Evolutionary conservation across 2,888 invertebrate genomes (phyloP), one percentile per base, ranked within the genome.

Genomic region (Papilio demoleus): DNA sequence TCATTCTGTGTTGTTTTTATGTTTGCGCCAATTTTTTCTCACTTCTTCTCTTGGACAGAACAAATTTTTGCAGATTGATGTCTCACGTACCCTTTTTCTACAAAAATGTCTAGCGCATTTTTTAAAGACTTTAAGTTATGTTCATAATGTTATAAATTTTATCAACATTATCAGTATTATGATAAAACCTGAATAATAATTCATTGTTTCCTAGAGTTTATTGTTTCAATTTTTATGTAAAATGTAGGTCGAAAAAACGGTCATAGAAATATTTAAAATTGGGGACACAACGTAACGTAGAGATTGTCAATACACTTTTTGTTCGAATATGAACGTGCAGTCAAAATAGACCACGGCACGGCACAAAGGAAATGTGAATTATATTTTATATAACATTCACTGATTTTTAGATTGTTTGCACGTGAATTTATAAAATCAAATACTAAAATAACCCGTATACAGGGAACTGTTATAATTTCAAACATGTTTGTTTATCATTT

Each of bases 281-380:
- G 63, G 19, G n/a, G 40, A 31, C 34, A 50, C 40, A 31, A 40
- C 47, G 38, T 19, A 50, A 47, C 45, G 50, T 34, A 59, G 47
- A 63, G 59, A 58, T 36, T 50, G 27, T 58, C 63, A 59, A 59
- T 64, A 59, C 19, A 59, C 58, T 63, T 63, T 64, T 68, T 68
- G 63, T 68, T 59, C 24, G 38, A 63, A 59, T 50, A 64, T 31
- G 64, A 50, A 68, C 17, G 27, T 47, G 45, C 58, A 47, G 63
- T 38, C 36, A 63, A 63, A 68, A 63, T 63, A 56, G 24, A 58
- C 62, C 22, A 47, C 47, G 17, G 34, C 38, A n/a, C 36, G 17
- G 12, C 11, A 67, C 66, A 67, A 61, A 24, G 56, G 68, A 58
- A 64, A 53, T 8, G 14, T 31, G 40, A 50, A 67, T 61, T 40